These are phyloP conservation scores for Hymenochirus boettgeri DNA, from an alignment of 2,113 vertebrate species.

Conservation along the genomic window DNA sequence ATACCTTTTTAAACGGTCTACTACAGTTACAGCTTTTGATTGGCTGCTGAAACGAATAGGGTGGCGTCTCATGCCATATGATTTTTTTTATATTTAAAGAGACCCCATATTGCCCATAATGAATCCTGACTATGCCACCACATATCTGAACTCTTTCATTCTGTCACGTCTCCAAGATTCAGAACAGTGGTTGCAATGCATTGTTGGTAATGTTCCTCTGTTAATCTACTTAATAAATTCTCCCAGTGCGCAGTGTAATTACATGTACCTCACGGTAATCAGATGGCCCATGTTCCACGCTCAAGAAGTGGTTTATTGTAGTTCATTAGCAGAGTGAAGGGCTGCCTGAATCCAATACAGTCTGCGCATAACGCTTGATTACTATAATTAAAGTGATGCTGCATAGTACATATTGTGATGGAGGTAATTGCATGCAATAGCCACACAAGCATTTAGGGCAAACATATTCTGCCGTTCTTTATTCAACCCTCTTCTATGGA, in stretches of 20 bases:
- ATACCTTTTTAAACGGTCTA: too few relatives aligned
- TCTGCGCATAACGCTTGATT: constrained; percentile 1
- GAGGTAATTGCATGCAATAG: constrained; percentile 53
- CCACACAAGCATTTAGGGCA: constrained; percentile 40
- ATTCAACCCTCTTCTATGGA: not conserved
- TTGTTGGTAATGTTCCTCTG: too few relatives aligned
- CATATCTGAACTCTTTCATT: too few relatives aligned
- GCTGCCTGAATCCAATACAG: not conserved
- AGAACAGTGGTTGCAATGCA: too few relatives aligned
- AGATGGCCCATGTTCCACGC: accelerated
- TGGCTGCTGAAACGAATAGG: too few relatives aligned
- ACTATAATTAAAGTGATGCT: constrained; percentile 35
- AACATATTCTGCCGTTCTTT: constrained; percentile 17
- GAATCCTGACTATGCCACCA: too few relatives aligned
- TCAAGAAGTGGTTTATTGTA: constrained; percentile 13
- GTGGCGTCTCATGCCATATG: too few relatives aligned
- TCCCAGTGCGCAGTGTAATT: not conserved
- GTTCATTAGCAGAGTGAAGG: not conserved
- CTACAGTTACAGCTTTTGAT: too few relatives aligned
- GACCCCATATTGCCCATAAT: too few relatives aligned
- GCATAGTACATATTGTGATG: constrained; percentile 42
- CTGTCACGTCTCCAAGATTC: too few relatives aligned
- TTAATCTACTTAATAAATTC: not conserved
- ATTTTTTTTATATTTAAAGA: too few relatives aligned
- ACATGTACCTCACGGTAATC: accelerated